Evolutionary conservation across 2,113 vertebrate genomes (phyloP).

Genomic region (Mystacornis crossleyi): DNA sequence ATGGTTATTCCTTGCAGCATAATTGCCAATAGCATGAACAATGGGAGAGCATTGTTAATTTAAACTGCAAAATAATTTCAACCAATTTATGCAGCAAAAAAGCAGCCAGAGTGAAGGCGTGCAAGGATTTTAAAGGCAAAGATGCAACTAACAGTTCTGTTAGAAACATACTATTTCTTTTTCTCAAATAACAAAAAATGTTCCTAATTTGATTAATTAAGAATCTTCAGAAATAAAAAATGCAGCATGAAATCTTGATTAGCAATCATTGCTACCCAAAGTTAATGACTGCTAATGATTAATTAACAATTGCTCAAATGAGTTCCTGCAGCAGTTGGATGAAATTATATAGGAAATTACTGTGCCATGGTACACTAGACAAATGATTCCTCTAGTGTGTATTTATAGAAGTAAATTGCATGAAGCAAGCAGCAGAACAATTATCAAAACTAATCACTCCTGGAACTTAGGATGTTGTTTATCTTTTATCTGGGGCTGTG

Average conservation of each 20-base stretch:
- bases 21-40: background rate
- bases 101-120: background rate
- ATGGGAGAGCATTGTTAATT: background rate
- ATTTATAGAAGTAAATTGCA: constrained; percentile 49
- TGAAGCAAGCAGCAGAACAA: constrained; percentile 43
- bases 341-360: constrained; percentile 70
- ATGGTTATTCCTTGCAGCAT: background rate
- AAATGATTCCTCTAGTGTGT: constrained; percentile 39
- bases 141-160: background rate
- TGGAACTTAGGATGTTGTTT: constrained; percentile 47
- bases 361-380: constrained; percentile 41
- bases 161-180: background rate
- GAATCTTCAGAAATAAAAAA: constrained; percentile 29
- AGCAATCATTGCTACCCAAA: constrained; percentile 58
- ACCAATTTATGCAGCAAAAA: constrained; percentile 32
- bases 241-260: constrained; percentile 55
- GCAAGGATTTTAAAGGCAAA: constrained; percentile 21
- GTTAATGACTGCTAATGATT: constrained; percentile 69
- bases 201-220: constrained; percentile 57
- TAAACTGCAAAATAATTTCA: constrained; percentile 22
- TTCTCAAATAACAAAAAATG: background rate
- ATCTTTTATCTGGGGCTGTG: constrained; percentile 34
- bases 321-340: constrained; percentile 66
- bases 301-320: constrained; percentile 68
- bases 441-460: constrained; percentile 56